Base-by-base conservation (phyloP, 2,113 vertebrate genomes). In the Hypomesus transpacificus region DNA sequence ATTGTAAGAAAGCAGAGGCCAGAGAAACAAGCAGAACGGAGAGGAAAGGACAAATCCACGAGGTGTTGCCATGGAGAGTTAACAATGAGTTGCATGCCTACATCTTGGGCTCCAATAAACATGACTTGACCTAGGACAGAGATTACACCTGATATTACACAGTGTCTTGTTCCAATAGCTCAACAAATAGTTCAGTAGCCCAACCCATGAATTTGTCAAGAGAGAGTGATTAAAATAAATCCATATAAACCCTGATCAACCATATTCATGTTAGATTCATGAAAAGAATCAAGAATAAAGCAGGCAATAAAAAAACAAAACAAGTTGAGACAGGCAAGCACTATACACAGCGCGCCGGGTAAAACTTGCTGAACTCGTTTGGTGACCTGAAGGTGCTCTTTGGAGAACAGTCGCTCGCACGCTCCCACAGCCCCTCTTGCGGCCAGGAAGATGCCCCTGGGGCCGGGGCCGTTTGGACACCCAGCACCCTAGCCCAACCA, bases 331-430 rank as follows among this genome's bases (percentile, higher is more conserved):
- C 86, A 82, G 6, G 82, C 65, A 3, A 22, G 28, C 11, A 62
- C 46, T 6, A 1, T 51, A 1, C 21, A 22, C 0, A 39, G 21
- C 34, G 3, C 14, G 2, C 8, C 63, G 16, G 57, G 16, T 31
- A 52, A 61, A 75, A 83, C 81, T 46, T 54, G 75, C 16, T 51
- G 53, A 84, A 87, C 88, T 77, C 11, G 88, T 80, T 85, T 2
- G 50, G 76, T 50, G 20, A 61, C 50, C 50, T 56, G 59, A 60
- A 68, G 58, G 16, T 16, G 28, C 60, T 18, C 2, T 9, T 17
- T 56, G 17, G 8, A 46, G 39, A 46, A 28, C 52, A 28, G 26
- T 3, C 26, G 21, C 51, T 69, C 66, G 2, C 8, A 5, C 53
- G 4, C 53, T 11, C 52, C 22, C 65, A 7, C 31, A 7, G 31